phyloP scores from a whole-genome alignment of 2,888 invertebrate species.

The Beris chalybata region DNA sequence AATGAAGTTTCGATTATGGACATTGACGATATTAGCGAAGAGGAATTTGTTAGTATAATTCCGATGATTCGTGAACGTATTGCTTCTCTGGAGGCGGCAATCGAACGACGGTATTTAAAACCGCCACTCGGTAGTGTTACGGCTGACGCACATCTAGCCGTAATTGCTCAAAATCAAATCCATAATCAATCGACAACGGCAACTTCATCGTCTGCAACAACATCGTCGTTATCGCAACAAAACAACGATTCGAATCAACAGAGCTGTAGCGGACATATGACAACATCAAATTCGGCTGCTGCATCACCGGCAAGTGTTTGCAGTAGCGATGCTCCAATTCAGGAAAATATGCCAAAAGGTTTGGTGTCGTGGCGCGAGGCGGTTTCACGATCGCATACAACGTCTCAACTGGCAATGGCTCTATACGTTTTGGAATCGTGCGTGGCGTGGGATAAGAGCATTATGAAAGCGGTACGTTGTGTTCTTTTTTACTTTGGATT shows the following conservation, averaged over 20 bases:
- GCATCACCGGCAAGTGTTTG: slow-evolving; percentile 54
- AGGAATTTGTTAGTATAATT: slow-evolving; percentile 61
- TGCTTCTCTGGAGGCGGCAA: slow-evolving; percentile 81
- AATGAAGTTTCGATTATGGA: slow-evolving; percentile 59
- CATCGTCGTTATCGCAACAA: slow-evolving; percentile 25
- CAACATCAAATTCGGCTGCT: slow-evolving; percentile 47
- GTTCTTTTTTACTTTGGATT: no score
- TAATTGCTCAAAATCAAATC: slow-evolving; percentile 55
- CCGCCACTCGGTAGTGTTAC: slow-evolving; percentile 79
- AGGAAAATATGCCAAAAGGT: slow-evolving; percentile 61
- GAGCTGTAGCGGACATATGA: slow-evolving; percentile 37
- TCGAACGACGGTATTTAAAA: slow-evolving; percentile 90
- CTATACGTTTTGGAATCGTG: slow-evolving; percentile 86
- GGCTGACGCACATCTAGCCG: slow-evolving; percentile 66
- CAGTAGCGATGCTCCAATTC: slow-evolving; percentile 53
- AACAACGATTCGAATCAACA: slow-evolving; percentile 33
- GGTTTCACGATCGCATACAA: slow-evolving; percentile 78
- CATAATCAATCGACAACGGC: slow-evolving; percentile 7
- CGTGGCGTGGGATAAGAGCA: slow-evolving; percentile 98
- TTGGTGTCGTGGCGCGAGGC: slow-evolving; percentile 88
- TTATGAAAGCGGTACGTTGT: slow-evolving; percentile 95
- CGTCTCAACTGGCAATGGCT: slow-evolving; percentile 89
- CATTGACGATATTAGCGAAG: slow-evolving; percentile 55
- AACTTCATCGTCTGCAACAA: neutral
- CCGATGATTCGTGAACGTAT: slow-evolving; percentile 67